Base-by-base conservation (phyloP, 1,140 invertebrate genomes). In the Rhynchophorus ferrugineus region DNA sequence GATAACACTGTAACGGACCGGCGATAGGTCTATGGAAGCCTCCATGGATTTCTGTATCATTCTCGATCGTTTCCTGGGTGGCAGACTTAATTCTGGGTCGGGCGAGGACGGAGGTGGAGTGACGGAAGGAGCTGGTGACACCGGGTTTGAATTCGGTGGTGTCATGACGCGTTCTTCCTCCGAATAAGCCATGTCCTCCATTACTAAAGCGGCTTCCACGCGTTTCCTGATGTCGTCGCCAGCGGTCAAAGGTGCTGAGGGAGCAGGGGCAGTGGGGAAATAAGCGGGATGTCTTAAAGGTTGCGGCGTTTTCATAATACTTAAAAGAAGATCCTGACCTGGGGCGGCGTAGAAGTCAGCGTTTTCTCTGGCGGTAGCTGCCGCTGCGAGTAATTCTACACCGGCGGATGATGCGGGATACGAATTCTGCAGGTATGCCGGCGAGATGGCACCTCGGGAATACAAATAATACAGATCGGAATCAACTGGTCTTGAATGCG, bases 11-110 rank as follows among this genome's bases (percentile, higher is more conserved):
- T 87, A 82, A 38, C 86, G 71, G 56, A 66, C 74, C 58, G 47
- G 72, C 64, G 44, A 72, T 57, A 55, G 71, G 57, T 54, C 69
- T 62, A 63, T 69, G 20, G 73, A 68, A 20, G 71, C 59, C 54
- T 82, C 78, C 73, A 82, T 80, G 0, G 80, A 81, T 50, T 84
- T 78, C 43, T 84, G 76, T 59, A 89, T 88, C 71, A 87, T 80
- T 64, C 86, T 89, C 39, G 75, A 78, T 3, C 87, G 75, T 69
- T 91, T 91, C 35, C 87, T 71, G 2, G 84, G 79, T 7, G 87
- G 87, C 37, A 89, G 67, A 29, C 79, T 85, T 16, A 85, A 74
- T 43, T 83, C 82, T 34, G 75, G 75, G 42, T 76, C 71, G 1
- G 72, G 84, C 1, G 81, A 69, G 9, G 74, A 72, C 2, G 76